These are phyloP conservation scores for Agapornis roseicollis DNA, from an alignment of 2,113 vertebrate genomes.

Conservation along the genomic window DNA sequence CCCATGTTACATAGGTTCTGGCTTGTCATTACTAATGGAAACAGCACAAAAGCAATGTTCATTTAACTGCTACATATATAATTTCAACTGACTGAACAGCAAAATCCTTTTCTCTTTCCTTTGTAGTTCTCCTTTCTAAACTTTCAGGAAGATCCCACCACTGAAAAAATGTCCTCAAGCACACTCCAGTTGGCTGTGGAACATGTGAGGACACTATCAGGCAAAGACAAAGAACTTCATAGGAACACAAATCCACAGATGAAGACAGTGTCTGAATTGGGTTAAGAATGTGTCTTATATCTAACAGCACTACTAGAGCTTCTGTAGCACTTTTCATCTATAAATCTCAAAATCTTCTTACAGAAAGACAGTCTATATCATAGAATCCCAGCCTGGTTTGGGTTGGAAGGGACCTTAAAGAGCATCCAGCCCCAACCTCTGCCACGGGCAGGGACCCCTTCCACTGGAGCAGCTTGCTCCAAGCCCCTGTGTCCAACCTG, in stretches of 20 bases:
- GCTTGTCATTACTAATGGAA: not conserved
- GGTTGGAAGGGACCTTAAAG: too few species aligned
- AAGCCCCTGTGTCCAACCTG: not conserved
- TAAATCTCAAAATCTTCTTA: not conserved
- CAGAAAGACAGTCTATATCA: not conserved
- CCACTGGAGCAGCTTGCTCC: not conserved
- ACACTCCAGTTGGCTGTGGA: not conserved
- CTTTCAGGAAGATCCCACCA: not conserved
- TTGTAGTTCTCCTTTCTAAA: not conserved
- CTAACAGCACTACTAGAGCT: not conserved
- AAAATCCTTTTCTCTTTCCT: not conserved
- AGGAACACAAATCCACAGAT: not conserved
- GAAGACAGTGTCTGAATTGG: fast-evolving
- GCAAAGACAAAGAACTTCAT: not conserved
- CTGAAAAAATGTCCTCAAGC: fast-evolving
- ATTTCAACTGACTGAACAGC: not conserved
- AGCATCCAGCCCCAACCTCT: too few species aligned
- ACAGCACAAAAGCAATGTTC: not conserved
- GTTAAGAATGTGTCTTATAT: not conserved
- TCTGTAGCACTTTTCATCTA: not conserved
- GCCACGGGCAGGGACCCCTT: not conserved
- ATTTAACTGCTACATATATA: not conserved
- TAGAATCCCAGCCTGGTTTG: not conserved
- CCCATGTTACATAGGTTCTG: not conserved
- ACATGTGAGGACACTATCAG: not conserved